Evolutionary conservation across 2,888 invertebrate genomes (phyloP).

Genomic region (Phaedon cochleariae): DNA sequence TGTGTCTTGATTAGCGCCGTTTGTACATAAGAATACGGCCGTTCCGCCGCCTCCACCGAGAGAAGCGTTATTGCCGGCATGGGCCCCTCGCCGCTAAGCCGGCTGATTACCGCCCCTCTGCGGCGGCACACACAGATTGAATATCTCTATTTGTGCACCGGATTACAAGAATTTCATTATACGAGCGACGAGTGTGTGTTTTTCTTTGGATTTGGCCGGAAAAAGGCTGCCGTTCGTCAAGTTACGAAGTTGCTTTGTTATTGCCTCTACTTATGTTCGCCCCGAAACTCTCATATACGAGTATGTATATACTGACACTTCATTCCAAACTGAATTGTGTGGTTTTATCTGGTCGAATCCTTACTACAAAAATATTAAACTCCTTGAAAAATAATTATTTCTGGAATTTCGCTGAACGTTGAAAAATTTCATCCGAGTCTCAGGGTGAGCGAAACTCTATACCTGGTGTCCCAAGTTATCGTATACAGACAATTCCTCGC

Average conservation of each 20-base stretch:
- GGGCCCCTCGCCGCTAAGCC: slow-evolving; percentile 34
- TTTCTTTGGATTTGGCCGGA: slow-evolving; percentile 8
- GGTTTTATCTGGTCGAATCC: too few relatives aligned
- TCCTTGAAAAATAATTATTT: too few relatives aligned
- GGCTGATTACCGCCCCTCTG: slow-evolving; percentile 39
- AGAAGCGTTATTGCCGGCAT: slow-evolving; percentile 51
- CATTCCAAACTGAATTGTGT: too few relatives aligned
- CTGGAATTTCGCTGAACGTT: too few relatives aligned
- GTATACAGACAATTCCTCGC: too few relatives aligned
- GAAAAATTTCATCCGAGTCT: too few relatives aligned
- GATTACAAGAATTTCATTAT: slow-evolving; percentile 42
- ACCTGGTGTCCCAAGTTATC: too few relatives aligned
- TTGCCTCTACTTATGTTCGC: neutral
- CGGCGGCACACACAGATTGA: slow-evolving; percentile 40
- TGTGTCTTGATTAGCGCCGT: slow-evolving; percentile 64
- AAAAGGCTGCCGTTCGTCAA: neutral
- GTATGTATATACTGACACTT: too few relatives aligned
- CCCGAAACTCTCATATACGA: neutral
- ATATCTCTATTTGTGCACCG: slow-evolving; percentile 47
- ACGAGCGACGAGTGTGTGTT: slow-evolving; percentile 24
- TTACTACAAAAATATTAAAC: too few relatives aligned
- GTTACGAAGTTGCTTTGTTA: neutral
- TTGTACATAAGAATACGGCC: slow-evolving; percentile 59
- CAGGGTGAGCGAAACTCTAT: too few relatives aligned
- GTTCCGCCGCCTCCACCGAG: slow-evolving; percentile 20